Evolutionary conservation across 2,113 vertebrate species (phyloP), one percentile per base, ranked within the genome.

Genomic region (Dipodomys stephensi): DNA sequence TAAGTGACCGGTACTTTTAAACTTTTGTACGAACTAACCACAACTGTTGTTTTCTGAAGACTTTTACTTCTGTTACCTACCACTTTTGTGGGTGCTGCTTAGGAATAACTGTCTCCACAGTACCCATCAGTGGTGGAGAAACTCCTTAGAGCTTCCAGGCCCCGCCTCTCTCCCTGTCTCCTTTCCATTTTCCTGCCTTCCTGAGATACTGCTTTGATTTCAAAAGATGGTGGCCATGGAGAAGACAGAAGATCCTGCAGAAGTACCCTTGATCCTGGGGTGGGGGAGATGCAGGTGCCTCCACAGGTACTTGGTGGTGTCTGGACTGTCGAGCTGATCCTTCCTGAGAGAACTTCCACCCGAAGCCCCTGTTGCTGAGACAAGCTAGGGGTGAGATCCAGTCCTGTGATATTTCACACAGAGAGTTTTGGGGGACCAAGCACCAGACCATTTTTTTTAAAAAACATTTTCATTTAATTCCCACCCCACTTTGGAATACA

Each of bases 41-140:
- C 30, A 3, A 25, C 10, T 30, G 2, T 6, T 30, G 39, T 23
- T 44, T 87, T 60, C 4, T 46, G 53, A 46, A 72, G 46, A 67
- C 22, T 23, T 5, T 30, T 13, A 25, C 77, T 19, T 32, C 16
- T 81, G 20, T 35, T 13, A 16, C 78, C 30, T 25, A 27, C 25
- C n/a, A 1, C 7, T 11, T 53, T n/a, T 46, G 0, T 0, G 35
- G 23, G 46, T 11, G 2, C 25, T 2, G 0, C 32, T 28, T 19
- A 23, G 72, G 72, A 32, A 6, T 9, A 57, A 57, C 53, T 16
- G 15, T 57, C 53, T 57, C n/a, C 57, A 1, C 1, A 57, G 5
- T 13, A 32, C 39, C 49, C 6, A 0, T 1, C 1, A 28, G 71
- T 4, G 64, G 10, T 1, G 11, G 0, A 60, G 27, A 44, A 32